Base-by-base conservation (phyloP, 2,797 vertebrate species). In the Paguma larvata region DNA sequence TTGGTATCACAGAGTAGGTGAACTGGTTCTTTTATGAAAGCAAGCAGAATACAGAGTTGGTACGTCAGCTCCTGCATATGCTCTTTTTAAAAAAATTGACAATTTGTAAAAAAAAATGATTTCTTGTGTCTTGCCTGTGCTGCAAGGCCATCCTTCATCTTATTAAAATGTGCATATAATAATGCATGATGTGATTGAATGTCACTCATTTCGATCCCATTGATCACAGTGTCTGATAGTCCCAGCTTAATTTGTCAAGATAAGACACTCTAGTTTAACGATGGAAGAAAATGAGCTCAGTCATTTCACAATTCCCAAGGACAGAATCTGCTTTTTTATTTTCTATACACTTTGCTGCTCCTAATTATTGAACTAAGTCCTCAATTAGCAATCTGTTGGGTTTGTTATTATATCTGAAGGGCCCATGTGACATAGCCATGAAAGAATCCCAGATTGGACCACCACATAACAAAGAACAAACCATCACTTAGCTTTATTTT, bases 231-330 rank as follows among this genome's bases (percentile, higher is more conserved):
- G n/a, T 87, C 5, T 0, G 0, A 19, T 59, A 1, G 18, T 46
- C 30, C n/a, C 92, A 19, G 16, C 3, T 77, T 62, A 95, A 85
- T 97, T 97, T 98, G 16, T 94, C 94, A 80, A 93, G 41, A 5
- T 30, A 88, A 82, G 2, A n/a, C 16, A 3, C 13, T n/a, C 3
- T 62, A n/a, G 80, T 97, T 67, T 95, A 97, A 97, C 23, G 3
- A 63, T 89, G 72, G 30, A 59, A 48, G 34, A 96, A 97, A 96
- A 85, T 91, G n/a, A 97, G 34, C 13, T 65, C n/a, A 83, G 14
- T 94, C 44, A 27, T 95, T 63, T 92, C 68, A 85, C 38, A 48
- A 4, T 94, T 41, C 13, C 51, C 82, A 97, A 94, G 85, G 65
- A 73, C 11, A 68, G 78, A 93, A 68, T 0, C 16, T 90, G 56